A percentile compares a stretch with the other conserved stretches of the same genome.
These are phyloP conservation scores for Thunnus albacares DNA, from an alignment of 2,797 vertebrate species.

Conservation along the genomic window DNA sequence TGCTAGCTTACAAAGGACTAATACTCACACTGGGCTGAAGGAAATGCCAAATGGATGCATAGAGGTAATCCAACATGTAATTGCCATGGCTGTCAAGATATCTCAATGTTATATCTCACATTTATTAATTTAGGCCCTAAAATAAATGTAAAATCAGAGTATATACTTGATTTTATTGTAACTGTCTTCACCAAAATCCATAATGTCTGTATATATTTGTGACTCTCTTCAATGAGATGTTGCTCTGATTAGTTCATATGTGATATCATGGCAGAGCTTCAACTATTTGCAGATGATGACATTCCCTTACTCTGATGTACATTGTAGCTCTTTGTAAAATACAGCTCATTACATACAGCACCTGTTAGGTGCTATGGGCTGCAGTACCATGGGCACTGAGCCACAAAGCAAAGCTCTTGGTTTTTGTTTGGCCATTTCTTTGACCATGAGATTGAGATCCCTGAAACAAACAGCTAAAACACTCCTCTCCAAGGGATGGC, in stretches of 20 bases:
- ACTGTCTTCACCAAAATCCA: background rate
- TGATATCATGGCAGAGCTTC: background rate
- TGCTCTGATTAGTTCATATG: background rate
- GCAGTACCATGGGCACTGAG: background rate
- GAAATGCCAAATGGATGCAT: too few species aligned
- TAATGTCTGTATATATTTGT: background rate
- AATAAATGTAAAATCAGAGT: too few species aligned
- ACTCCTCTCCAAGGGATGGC: background rate
- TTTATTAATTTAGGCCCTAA: too few species aligned
- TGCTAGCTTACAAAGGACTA: too few species aligned
- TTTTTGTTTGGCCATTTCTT: background rate
- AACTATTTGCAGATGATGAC: conserved; percentile 3
- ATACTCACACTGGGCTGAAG: too few species aligned
- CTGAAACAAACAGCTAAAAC: background rate
- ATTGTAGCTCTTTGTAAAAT: background rate
- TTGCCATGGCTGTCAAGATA: too few species aligned
- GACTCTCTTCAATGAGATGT: background rate
- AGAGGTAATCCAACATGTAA: too few species aligned
- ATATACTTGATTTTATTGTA: background rate
- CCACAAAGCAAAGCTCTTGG: background rate
- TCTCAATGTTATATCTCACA: too few species aligned
- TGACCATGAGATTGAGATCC: conserved; percentile 8
- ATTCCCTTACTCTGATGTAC: background rate
- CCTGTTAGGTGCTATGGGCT: background rate
- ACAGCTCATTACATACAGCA: background rate